Evolutionary conservation across 2,888 invertebrate genomes (phyloP).

Genomic region (Flabesymbios commensalis): DNA sequence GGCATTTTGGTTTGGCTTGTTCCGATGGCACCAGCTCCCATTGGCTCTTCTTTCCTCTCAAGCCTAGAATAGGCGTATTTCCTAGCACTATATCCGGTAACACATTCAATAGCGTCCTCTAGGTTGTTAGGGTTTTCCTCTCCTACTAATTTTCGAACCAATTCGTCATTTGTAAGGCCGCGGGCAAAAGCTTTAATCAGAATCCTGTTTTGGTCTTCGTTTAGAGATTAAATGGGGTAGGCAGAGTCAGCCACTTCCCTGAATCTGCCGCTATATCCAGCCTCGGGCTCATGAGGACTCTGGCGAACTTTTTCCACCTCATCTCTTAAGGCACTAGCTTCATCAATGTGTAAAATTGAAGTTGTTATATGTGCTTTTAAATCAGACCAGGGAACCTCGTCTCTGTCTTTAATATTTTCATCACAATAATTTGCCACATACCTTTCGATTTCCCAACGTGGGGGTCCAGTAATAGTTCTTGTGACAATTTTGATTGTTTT

Average conservation of each 20-base stretch:
- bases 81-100: not conserved
- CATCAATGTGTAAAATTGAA: not conserved
- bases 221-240: not conserved
- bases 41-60: not conserved
- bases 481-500: no score
- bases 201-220: slow-evolving; percentile 5
- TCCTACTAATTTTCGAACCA: slow-evolving; percentile 1
- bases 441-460: no score
- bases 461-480: not conserved
- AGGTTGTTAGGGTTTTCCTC: not conserved
- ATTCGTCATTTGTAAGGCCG: not conserved
- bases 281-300: not conserved
- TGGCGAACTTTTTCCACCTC: slow-evolving; percentile 2
- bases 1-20: no score
- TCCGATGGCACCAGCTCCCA: no score
- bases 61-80: slow-evolving; percentile 1
- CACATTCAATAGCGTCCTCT: not conserved
- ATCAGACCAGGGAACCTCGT: slow-evolving; percentile 1
- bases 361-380: not conserved
- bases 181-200: not conserved
- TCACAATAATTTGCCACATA: no score
- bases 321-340: not conserved
- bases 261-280: not conserved
- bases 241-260: slow-evolving; percentile 4
- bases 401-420: no score